Conservation (phyloP, 2,113 vertebrate species). For the Origma solitaria region DNA sequence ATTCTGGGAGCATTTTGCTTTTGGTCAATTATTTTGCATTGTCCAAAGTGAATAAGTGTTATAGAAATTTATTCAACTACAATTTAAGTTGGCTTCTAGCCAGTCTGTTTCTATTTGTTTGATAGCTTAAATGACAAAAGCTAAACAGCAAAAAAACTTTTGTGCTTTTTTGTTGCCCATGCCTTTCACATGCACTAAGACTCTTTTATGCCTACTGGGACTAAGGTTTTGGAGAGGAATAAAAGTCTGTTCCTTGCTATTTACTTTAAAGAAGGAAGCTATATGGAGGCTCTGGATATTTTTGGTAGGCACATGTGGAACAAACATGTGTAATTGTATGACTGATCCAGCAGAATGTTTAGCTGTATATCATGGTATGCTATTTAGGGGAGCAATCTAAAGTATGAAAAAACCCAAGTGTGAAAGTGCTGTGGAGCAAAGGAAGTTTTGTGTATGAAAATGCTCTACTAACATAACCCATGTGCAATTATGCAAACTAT, state of each 20-base stretch:
- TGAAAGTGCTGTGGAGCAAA: neutral
- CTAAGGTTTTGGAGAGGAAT: neutral
- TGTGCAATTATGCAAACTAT: neutral
- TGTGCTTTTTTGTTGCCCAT: neutral
- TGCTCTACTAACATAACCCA: neutral
- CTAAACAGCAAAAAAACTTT: neutral
- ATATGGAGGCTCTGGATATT: neutral
- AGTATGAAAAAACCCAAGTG: neutral
- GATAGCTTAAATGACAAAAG: neutral
- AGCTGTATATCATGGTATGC: neutral
- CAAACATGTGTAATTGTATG: neutral
- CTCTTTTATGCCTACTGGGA: neutral
- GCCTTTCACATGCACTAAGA: neutral
- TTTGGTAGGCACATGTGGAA: slow-evolving; percentile 30
- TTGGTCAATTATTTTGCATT: neutral
- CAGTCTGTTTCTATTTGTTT: neutral
- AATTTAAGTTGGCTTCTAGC: neutral
- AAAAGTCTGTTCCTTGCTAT: neutral
- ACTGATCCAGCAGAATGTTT: neutral
- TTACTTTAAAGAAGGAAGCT: slow-evolving; percentile 10
- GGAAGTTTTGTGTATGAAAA: neutral
- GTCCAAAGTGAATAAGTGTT: neutral
- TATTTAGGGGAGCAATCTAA: neutral
- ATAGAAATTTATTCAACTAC: neutral
- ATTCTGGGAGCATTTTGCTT: neutral